Conservation (phyloP, 2,888 invertebrate species). For the Apocheima hispidaria region DNA sequence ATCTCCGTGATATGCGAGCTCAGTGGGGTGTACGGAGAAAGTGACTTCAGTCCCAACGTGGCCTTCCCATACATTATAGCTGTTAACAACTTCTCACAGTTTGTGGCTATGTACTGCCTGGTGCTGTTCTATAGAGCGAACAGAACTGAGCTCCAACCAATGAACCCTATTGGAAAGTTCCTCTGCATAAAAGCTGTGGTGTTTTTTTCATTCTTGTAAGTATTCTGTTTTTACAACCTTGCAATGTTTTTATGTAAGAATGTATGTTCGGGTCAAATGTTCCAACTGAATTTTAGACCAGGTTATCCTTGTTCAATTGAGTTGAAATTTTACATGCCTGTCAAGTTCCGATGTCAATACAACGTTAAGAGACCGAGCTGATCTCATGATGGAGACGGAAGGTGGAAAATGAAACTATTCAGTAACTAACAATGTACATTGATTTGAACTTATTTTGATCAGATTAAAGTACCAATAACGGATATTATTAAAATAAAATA, state of each 20-base stretch:
- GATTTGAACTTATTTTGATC: too few relatives aligned
- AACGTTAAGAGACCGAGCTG: too few relatives aligned
- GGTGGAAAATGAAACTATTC: too few relatives aligned
- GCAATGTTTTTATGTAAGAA: background rate
- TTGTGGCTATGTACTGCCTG: slow-evolving; percentile 98
- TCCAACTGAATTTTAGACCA: too few relatives aligned
- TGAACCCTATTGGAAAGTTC: slow-evolving; percentile 98
- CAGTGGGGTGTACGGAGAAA: slow-evolving; percentile 95
- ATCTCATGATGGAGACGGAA: too few relatives aligned
- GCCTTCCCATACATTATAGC: slow-evolving; percentile 96
- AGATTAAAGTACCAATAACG: too few relatives aligned
- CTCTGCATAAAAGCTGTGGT: slow-evolving; percentile 98
- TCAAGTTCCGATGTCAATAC: too few relatives aligned
- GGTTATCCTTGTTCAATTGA: too few relatives aligned
- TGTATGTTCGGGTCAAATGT: too few relatives aligned
- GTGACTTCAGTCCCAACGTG: slow-evolving; percentile 93
- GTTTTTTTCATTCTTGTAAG: slow-evolving; percentile 99
- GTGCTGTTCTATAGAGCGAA: slow-evolving; percentile 97
- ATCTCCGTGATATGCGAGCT: slow-evolving; percentile 96
- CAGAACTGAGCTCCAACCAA: slow-evolving; percentile 93
- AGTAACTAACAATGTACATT: too few relatives aligned
- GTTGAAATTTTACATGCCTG: too few relatives aligned
- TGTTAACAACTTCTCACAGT: slow-evolving; percentile 96
- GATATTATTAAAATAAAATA: too few relatives aligned
- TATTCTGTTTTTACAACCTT: slow-evolving; percentile 49